Evolutionary conservation across 2,797 vertebrate genomes (phyloP).

Genomic region (Ctenochaetus hawaiiensis): DNA sequence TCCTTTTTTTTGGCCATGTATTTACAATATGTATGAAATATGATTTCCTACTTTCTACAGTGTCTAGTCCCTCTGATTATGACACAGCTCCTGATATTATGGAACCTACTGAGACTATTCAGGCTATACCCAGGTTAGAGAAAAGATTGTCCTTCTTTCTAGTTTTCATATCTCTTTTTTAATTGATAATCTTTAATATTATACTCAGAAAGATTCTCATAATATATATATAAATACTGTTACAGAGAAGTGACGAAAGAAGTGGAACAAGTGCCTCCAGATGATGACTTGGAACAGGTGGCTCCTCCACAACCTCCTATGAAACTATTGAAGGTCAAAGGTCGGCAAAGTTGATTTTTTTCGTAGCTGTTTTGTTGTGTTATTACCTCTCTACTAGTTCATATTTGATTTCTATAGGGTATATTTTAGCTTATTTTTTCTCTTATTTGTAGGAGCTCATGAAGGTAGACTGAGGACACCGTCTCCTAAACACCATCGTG

Average conservation of each 20-base stretch:
- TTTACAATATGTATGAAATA: not conserved
- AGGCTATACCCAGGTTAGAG: constrained; percentile 77
- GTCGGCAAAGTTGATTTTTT: constrained; percentile 54
- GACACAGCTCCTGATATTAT: constrained; percentile 93
- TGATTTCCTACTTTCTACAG: constrained; percentile 73
- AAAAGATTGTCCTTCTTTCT: not conserved
- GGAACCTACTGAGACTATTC: constrained; percentile 85
- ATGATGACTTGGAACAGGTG: constrained; percentile 49
- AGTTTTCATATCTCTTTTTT: not conserved
- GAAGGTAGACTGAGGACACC: constrained; percentile 89
- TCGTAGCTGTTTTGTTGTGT: not conserved
- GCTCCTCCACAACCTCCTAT: constrained; percentile 56
- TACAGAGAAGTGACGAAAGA: constrained; percentile 68
- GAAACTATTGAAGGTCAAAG: constrained; percentile 78
- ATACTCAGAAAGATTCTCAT: not conserved
- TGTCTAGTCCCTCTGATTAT: constrained; percentile 94
- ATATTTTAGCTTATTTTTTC: constrained; percentile 26
- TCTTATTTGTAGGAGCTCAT: constrained; percentile 83
- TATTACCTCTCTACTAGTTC: not conserved
- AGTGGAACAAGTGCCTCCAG: constrained; percentile 40
- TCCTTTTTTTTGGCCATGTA: rapidly evolving
- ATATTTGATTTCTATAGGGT: not conserved
- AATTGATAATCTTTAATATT: not conserved
- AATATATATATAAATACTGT: not conserved
- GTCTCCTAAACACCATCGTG: constrained; percentile 91